phyloP scores from a whole-genome alignment of 1,140 invertebrate species.

The Sinonovacula constricta region DNA sequence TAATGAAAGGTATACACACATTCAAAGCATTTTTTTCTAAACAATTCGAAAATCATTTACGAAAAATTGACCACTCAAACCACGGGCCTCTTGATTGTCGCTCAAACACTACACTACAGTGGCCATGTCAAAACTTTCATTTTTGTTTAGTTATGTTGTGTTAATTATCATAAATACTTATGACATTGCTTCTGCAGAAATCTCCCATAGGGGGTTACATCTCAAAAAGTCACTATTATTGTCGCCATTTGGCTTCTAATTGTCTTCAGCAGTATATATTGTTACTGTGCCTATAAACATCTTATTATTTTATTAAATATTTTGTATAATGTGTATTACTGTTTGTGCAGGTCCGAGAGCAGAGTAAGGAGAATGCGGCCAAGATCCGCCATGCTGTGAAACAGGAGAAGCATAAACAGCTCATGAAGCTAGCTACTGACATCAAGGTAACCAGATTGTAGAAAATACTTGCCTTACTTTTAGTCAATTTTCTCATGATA shows the following conservation, averaged over 20 bases:
- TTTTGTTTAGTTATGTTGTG: too few relatives aligned
- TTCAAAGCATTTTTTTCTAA: too few relatives aligned
- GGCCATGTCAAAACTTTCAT: too few relatives aligned
- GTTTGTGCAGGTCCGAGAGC: conserved; percentile 74
- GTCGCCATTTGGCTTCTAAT: background rate
- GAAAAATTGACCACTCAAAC: too few relatives aligned
- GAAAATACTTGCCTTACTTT: too few relatives aligned
- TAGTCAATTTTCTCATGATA: too few relatives aligned
- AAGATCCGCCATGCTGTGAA: conserved; percentile 73
- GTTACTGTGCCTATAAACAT: background rate
- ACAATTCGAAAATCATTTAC: too few relatives aligned
- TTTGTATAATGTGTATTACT: background rate
- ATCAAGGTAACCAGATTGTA: conserved; percentile 70
- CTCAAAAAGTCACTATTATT: background rate
- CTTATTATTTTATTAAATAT: background rate
- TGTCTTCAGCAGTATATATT: background rate
- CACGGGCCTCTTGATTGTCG: too few relatives aligned
- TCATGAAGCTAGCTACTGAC: conserved; percentile 68
- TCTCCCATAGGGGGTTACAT: background rate
- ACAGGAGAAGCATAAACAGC: conserved; percentile 70
- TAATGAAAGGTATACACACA: too few relatives aligned
- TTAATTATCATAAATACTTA: too few relatives aligned
- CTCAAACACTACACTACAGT: too few relatives aligned
- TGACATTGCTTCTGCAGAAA: too few relatives aligned
- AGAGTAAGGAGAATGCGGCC: conserved; percentile 73